Base-by-base conservation (phyloP, 1,140 invertebrate species). In the Zaprionus tsacasi region DNA sequence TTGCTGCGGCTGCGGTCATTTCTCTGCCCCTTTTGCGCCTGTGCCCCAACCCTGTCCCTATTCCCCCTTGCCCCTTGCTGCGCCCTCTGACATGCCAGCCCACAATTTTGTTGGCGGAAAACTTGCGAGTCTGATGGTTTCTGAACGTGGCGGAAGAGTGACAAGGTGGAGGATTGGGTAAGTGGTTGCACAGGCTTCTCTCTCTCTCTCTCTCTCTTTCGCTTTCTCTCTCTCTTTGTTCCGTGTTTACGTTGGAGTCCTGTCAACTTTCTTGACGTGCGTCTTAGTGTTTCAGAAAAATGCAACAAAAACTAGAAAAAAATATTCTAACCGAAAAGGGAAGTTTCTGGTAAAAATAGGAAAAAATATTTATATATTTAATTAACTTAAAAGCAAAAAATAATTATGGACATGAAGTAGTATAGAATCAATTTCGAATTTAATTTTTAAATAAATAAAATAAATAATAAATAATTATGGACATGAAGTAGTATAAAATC, bases 261-360 rank as follows among this genome's bases (percentile, higher is more conserved):
- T 71, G 71, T 79, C 69, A 81, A 45, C 52, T 57, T 64, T 59
- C 54, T 33, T 87, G 82, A 78, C 79, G 38, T 67, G 36, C 59
- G 59, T 69, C 63, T 67, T 67, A 79, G 45, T 67, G 59, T 25
- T 70, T 66, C 11, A 35, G 43, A 68, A 83, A 74, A 73, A 75
- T 77, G 57, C 50, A 79, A 59, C 57, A 68, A 70, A 88, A 74
- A 74, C 56, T 68, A 67, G 35, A 21, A 21, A 21, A 21, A 1
- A 21, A 21, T 21, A 21, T 21, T 21, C 21, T 21, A 21, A 21
- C 21, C 21, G 21, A 21, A 21, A 21, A 21, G 21, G 21, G 21
- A 21, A 21, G 21, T 21, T n/a, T n/a, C n/a, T n/a, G n/a, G 1
- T 27, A 27, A 27, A 27, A 27, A 27, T 27, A 2, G 1, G 2